Base-by-base conservation (phyloP, 2,888 invertebrate species). In the Erannis defoliaria region DNA sequence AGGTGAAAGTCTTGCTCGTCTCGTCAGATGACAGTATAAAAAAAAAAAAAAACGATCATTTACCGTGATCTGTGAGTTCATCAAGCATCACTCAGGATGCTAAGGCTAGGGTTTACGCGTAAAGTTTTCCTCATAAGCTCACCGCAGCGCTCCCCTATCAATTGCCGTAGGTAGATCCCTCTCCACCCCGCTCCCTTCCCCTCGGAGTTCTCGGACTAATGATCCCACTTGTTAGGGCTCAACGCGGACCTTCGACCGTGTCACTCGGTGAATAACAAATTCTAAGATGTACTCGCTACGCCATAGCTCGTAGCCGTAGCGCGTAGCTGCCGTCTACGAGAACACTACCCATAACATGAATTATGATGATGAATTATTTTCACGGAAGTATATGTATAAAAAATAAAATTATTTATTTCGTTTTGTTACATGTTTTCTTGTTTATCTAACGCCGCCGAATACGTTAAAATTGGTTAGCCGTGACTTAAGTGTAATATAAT, bases 211-310 rank as follows among this genome's bases (percentile, higher is more conserved):
- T 82, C n/a, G n/a, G n/a, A 83, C 90, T 92, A 92, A 93, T 90
- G 90, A 92, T 88, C 81, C 89, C 92, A 91, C 90, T 93, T 92
- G 92, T 92, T 91, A 89, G 84, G 89, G 88, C 90, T 91, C 89
- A 86, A 77, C 78, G 79, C 82, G 90, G 90, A 89, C 92, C 88
- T 89, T 89, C 83, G 84, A 67, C 85, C 85, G 86, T 89, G 90
- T 88, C 87, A 88, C 82, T 81, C 80, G 82, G 84, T 89, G 91
- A 92, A 92, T 92, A 91, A 90, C 91, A 90, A 92, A 92, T 89
- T 88, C 84, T 78, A 77, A 82, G 82, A 81, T 85, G 82, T 89
- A 87, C 84, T 83, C 71, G 77, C 83, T 80, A 78, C 77, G 73
- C 67, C 76, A 74, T 78, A 82, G 77, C 74, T 70, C 70, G 71